These are phyloP conservation scores for Habropoda laboriosa DNA, from an alignment of 1,140 invertebrate genomes.

Conservation along the genomic window DNA sequence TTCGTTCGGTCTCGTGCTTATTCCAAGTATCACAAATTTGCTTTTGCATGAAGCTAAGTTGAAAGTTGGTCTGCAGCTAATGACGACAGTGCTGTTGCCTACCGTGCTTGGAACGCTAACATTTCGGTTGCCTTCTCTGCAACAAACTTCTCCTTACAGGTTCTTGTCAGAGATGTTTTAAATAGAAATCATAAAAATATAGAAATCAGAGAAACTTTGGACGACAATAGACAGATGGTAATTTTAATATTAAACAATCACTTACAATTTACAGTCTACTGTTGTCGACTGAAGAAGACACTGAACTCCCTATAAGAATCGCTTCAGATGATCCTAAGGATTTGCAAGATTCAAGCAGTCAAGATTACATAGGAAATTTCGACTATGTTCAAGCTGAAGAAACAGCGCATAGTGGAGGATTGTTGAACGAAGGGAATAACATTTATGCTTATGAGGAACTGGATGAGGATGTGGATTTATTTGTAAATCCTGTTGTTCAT, in stretches of 20 bases:
- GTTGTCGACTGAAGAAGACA: constrained; percentile 69
- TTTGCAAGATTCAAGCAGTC: constrained; percentile 13
- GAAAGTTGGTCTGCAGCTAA: constrained; percentile 66
- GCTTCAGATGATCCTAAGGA: constrained; percentile 3
- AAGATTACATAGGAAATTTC: constrained; percentile 21
- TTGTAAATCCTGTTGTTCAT: constrained; percentile 41
- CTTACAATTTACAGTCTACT: constrained; percentile 43
- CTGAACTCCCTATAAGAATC: constrained; percentile 59
- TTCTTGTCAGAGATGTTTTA: background rate
- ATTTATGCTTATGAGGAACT: constrained; percentile 61
- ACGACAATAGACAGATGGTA: too few relatives aligned
- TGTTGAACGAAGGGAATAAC: constrained; percentile 41
- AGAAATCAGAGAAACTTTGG: too few relatives aligned
- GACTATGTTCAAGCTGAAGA: constrained; percentile 20
- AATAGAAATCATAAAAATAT: background rate
- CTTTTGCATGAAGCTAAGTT: constrained; percentile 60
- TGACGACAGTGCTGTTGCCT: constrained; percentile 69
- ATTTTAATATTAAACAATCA: too few relatives aligned
- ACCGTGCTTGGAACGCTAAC: constrained; percentile 65
- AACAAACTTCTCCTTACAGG: constrained; percentile 56
- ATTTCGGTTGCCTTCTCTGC: constrained; percentile 58
- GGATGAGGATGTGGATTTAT: constrained; percentile 67
- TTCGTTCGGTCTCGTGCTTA: constrained; percentile 66
- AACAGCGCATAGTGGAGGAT: background rate
- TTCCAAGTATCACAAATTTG: constrained; percentile 65